Conservation (phyloP, 1,140 invertebrate genomes). For the Spodoptera frugiperda region DNA sequence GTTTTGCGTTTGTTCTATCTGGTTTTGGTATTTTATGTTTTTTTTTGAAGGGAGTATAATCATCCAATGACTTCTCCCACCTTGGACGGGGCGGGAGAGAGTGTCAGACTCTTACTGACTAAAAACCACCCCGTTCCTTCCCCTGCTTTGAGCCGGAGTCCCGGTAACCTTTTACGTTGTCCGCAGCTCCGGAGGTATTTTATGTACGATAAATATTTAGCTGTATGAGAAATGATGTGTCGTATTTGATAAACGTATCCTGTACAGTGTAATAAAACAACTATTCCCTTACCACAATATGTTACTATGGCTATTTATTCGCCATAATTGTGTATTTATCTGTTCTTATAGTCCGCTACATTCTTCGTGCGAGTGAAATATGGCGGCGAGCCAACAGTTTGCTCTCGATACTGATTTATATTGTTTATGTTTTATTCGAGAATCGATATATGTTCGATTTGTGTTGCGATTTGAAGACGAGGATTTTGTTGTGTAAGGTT, state of each 20-base stretch:
- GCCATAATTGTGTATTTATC: conserved; percentile 10
- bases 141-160: too few species aligned
- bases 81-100: too few species aligned
- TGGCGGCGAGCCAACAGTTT: background rate
- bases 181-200: too few species aligned
- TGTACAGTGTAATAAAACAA: background rate
- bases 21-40: too few species aligned
- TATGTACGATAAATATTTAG: too few species aligned
- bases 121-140: too few species aligned
- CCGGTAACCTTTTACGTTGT: too few species aligned
- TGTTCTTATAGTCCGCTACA: background rate
- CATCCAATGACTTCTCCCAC: too few species aligned
- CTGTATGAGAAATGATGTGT: background rate
- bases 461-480: conserved; percentile 22
- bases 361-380: background rate
- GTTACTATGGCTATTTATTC: conserved; percentile 1
- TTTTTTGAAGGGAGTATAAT: too few species aligned
- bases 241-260: background rate
- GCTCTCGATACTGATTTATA: background rate
- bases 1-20: too few species aligned
- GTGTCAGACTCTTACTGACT: too few species aligned
- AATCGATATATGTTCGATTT: too few species aligned
- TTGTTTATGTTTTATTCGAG: conserved; percentile 5
- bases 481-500: background rate
- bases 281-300: background rate